Evolutionary conservation across 2,888 invertebrate species (phyloP).

Genomic region (Rhagonycha lutea): DNA sequence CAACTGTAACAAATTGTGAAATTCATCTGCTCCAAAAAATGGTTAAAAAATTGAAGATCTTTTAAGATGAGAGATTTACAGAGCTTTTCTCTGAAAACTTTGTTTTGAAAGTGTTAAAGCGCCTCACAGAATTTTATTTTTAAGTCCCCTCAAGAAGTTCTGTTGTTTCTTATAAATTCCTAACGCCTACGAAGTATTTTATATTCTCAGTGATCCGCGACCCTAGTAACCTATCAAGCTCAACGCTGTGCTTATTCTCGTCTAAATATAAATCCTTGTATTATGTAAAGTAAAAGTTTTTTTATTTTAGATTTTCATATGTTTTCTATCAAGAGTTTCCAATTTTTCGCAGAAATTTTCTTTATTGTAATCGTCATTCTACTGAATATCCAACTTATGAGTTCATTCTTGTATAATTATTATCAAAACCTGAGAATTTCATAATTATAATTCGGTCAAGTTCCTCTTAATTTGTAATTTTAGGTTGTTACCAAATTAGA

Average conservation of each 20-base stretch:
- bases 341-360: background rate
- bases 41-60: background rate
- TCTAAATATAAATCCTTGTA: background rate
- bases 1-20: background rate
- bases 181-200: background rate
- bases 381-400: background rate
- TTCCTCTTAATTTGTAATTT: no score
- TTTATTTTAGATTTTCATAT: background rate
- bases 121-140: background rate
- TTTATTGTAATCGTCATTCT: background rate
- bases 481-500: no score
- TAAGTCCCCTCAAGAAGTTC: background rate
- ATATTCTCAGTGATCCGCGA: background rate
- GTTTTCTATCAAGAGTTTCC: background rate
- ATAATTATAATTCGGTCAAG: no score
- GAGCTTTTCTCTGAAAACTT: background rate
- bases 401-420: background rate
- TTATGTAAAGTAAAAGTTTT: background rate
- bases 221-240: background rate
- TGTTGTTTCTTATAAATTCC: background rate
- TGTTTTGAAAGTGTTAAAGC: background rate
- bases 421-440: no score
- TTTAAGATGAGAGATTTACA: background rate
- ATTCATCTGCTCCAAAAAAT: background rate
- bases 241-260: background rate